Conservation (phyloP, 1,140 invertebrate genomes). For the Oreohelix idahoensis region DNA sequence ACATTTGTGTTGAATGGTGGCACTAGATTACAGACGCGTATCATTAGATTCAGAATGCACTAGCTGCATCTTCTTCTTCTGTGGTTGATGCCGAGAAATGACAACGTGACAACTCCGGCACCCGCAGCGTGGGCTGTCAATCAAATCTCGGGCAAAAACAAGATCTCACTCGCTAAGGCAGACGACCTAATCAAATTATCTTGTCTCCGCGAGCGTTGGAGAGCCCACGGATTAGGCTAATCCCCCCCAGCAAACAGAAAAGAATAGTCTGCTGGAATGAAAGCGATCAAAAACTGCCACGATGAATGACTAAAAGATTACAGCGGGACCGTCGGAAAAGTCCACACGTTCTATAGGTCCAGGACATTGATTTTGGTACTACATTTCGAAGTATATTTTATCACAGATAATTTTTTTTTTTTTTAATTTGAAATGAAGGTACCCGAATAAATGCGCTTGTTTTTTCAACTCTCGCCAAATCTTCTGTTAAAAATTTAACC, state of each 20-base stretch:
- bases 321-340: neutral
- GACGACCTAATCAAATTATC: slow-evolving; percentile 37
- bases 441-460: neutral
- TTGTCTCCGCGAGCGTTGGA: slow-evolving; percentile 19
- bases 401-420: too few relatives aligned
- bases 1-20: too few relatives aligned
- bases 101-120: neutral
- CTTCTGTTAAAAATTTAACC: neutral
- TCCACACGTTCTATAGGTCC: neutral
- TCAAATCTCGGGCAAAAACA: slow-evolving; percentile 21
- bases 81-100: neutral
- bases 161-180: neutral
- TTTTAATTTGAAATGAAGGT: too few relatives aligned
- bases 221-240: slow-evolving; percentile 13
- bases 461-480: neutral
- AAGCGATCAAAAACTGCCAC: slow-evolving; percentile 3
- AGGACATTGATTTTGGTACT: neutral
- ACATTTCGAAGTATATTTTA: neutral
- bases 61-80: neutral
- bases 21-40: too few relatives aligned
- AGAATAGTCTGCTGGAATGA: slow-evolving; percentile 1
- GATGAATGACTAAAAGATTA: slow-evolving; percentile 17
- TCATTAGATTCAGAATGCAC: too few relatives aligned
- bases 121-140: slow-evolving; percentile 1
- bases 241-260: slow-evolving; percentile 15